Conservation (phyloP, 2,113 vertebrate species). For the Syrmaticus mikado region DNA sequence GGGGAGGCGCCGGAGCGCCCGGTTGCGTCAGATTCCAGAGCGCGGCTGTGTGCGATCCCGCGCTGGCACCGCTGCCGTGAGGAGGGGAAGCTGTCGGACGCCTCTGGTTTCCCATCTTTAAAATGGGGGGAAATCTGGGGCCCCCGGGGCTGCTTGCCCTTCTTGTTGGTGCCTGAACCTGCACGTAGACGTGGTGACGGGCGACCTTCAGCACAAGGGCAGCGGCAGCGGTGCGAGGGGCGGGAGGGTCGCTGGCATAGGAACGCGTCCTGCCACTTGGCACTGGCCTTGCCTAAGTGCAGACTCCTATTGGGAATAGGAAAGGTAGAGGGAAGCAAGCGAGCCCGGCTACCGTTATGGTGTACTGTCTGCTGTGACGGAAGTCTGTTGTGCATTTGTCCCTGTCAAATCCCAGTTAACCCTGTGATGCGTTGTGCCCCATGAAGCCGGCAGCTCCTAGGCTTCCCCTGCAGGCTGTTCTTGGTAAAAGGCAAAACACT, state of each 20-base stretch:
- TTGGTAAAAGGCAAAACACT: background rate
- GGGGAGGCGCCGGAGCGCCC: conserved; percentile 34
- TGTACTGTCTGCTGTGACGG: background rate
- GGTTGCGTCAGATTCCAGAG: conserved; percentile 46
- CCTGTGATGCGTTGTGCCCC: background rate
- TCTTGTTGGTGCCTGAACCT: background rate
- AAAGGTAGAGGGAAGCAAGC: background rate
- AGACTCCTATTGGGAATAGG: background rate
- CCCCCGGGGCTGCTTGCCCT: background rate
- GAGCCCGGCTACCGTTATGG: background rate
- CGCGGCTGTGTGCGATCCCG: background rate
- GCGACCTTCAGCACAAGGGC: conserved; percentile 46
- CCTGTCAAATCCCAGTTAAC: background rate
- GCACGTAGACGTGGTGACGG: background rate
- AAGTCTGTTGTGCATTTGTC: background rate
- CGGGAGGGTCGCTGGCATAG: background rate
- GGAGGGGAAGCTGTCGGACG: background rate
- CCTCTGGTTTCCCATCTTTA: background rate
- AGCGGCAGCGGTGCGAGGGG: background rate
- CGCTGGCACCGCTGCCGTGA: background rate
- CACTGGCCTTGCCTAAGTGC: background rate
- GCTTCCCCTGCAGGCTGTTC: background rate
- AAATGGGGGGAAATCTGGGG: background rate
- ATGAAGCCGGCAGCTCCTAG: background rate
- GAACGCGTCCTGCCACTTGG: background rate